These are phyloP conservation scores for Trogon surrucura DNA, from an alignment of 2,113 vertebrate genomes.

Conservation along the genomic window DNA sequence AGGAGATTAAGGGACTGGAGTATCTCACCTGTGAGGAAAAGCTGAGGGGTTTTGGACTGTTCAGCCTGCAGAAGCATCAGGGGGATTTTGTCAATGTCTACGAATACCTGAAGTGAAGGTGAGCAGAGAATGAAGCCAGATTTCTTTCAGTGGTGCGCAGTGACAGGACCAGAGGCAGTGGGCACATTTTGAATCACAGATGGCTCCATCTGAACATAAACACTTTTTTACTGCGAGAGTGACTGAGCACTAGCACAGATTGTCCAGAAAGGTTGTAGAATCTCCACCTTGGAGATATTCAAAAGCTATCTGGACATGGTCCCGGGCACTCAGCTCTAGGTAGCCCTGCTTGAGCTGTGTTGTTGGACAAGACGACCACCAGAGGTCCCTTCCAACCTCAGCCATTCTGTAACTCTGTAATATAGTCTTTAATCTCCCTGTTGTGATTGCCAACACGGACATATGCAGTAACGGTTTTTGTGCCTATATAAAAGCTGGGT, in stretches of 20 bases:
- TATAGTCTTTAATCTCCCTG: neutral
- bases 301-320: accelerated
- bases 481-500: accelerated
- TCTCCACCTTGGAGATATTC: neutral
- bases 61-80: neutral
- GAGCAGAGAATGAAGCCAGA: neutral
- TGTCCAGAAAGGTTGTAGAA: neutral
- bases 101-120: neutral
- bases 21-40: neutral
- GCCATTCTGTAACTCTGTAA: neutral
- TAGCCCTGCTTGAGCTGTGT: neutral
- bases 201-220: neutral
- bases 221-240: neutral
- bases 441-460: neutral
- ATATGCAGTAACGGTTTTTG: neutral
- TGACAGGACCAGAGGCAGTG: neutral
- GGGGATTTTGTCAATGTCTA: neutral
- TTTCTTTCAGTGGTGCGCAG: neutral
- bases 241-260: neutral
- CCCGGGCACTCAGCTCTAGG: neutral
- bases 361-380: neutral
- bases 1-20: neutral
- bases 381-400: neutral
- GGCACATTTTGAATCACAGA: neutral
- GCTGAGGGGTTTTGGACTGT: neutral